Evolutionary conservation across 2,797 vertebrate species (phyloP), one percentile per base, ranked within the genome.

Genomic region (Sebastes nivosus): DNA sequence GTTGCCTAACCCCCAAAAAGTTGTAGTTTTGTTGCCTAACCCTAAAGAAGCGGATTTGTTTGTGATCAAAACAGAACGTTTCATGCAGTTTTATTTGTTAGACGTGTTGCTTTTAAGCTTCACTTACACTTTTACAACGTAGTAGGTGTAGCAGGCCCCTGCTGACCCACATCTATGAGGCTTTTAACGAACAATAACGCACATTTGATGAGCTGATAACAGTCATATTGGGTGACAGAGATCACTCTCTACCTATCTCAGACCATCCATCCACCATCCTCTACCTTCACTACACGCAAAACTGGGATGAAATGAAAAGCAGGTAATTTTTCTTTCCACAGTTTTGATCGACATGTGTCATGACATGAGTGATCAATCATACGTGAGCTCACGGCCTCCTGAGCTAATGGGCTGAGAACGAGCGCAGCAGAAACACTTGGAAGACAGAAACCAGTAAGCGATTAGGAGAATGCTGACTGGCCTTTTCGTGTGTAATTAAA

Each of bases 401-500:
- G 74, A 50, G 52, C 29, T 69, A 32, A 67, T 67, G 64, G 52
- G 67, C 67, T 59, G 67, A 78, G 64, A 50, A 71, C 0, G 3
- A 36, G 32, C 4, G 0, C 22, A 36, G 66, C 77, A 77, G 68
- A 69, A 72, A 71, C 46, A 42, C 38, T 42, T 42, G 38, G 38
- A 42, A 16, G 38, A 42, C 38, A 42, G 14, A 42, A 42, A 42
- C 6, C 38, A 34, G 16, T 59, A 3, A 42, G 70, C 11, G 67
- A 86, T 85, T 75, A 75, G 24, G 69, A 24, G 75, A 80, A 71
- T 65, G 88, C 83, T 89, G 87, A 89, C 84, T 74, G 60, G 46
- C 8, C 38, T 54, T 78, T 84, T 68, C 29, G 46, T 29, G 30
- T 80, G 68, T 85, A 87, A 90, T 90, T 87, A 88, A 92, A 90